Conservation (phyloP, 2,888 invertebrate species). For the Gibbula magus region DNA sequence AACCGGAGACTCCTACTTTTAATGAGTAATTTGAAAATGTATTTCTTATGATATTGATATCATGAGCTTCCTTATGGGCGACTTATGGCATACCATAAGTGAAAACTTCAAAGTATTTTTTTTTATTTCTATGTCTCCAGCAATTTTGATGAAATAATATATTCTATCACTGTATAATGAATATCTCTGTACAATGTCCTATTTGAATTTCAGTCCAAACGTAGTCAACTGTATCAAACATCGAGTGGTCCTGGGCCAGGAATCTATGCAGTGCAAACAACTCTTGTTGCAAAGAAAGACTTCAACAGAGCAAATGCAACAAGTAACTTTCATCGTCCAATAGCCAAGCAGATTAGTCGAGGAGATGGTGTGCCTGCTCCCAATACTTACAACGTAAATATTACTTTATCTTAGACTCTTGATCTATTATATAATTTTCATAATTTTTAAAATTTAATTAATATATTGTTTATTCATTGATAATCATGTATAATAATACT, state of each 20-base stretch:
- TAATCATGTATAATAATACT: too few species aligned
- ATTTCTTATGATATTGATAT: too few species aligned
- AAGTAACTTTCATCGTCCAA: conserved; percentile 70
- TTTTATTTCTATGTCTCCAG: too few species aligned
- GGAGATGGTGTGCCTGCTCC: conserved; percentile 67
- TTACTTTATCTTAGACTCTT: neutral
- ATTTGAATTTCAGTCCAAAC: conserved; percentile 59
- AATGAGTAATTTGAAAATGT: too few species aligned
- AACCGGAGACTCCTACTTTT: too few species aligned
- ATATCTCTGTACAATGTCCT: neutral
- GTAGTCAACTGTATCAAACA: conserved; percentile 52
- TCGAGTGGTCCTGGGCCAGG: conserved; percentile 70
- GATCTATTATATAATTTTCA: neutral
- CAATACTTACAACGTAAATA: conserved; percentile 71
- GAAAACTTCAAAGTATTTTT: too few species aligned
- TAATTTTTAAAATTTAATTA: too few species aligned
- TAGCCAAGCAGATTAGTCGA: conserved; percentile 61
- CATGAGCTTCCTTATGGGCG: too few species aligned
- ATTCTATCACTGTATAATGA: neutral
- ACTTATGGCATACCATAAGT: too few species aligned
- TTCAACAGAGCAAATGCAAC: conserved; percentile 66
- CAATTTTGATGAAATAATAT: neutral
- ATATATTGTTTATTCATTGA: too few species aligned
- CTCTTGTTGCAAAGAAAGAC: conserved; percentile 61
- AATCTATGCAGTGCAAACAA: conserved; percentile 61